Base-by-base conservation (phyloP, 2,888 invertebrate genomes). In the Mongoloraphidia duomilia region DNA sequence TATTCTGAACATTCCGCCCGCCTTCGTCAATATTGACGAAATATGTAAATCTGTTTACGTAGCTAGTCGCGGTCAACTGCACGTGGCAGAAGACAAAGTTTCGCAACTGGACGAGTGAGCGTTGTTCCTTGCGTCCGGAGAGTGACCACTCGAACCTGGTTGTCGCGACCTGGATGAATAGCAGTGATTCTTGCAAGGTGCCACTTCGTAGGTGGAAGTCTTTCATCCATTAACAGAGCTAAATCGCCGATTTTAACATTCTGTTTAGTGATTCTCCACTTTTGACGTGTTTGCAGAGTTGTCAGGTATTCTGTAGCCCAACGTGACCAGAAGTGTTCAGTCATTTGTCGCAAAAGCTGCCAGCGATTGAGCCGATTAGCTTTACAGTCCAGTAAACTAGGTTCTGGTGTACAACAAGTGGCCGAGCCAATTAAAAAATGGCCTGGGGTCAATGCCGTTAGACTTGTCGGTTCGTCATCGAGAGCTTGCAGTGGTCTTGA, bases 341-440 rank as follows among this genome's bases (percentile, higher is more conserved):
- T 17, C 2, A 51, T 11, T 35, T 42, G 3, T 34, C 47, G 49
- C 4, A 39, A 33, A 9, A 13, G 35, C 12, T 51, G 11, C 17
- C 17, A 45, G 26, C 26, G 34, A 12, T 34, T 36, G 8, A 50
- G n/a, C n/a, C n/a, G n/a, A n/a, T n/a, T n/a, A n/a, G n/a, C n/a
- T n/a, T n/a, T n/a, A n/a, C n/a, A n/a, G 46, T 46, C 37, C 36
- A 17, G 11, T 6, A 46, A 40, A 11, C 33, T 33, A 10, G 46
- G 46, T 34, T 46, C 46, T n/a, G 50, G 53, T 8, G 51, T n/a
- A n/a, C 47, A 36, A 9, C 37, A 45, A 9, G 51, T 34, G 10
- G 50, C 13, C 13, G 40, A 35, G 11, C 51, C 51, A 42, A 53
- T 52, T 8, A 55, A 46, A 35, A 56, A 55, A 42, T 55, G 55